Evolutionary conservation across 2,888 invertebrate genomes (phyloP), one percentile per base, ranked within the genome.

Genomic region (Gastrophysa polygoni): DNA sequence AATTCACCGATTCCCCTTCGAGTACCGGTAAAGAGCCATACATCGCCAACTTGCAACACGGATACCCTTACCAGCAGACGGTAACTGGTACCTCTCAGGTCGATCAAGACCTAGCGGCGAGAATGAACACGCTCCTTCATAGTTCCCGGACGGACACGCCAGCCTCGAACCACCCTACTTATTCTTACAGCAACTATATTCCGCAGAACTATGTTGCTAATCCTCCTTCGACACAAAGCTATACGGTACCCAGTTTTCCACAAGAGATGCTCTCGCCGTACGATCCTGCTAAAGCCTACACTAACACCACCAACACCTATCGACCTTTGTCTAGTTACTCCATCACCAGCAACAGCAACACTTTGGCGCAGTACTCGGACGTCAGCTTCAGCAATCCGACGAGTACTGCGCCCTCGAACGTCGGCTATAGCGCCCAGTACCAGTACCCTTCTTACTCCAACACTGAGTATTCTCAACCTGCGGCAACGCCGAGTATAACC

Each of bases 1-100:
- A 91, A 83, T 86, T 79, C 18, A 62, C 69, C 4, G 68, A 68
- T 58, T 24, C 59, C n/a, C 65, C 66, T 1, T 65, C 63, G n/a
- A 74, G 67, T 46, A 52, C 59, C 8, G 64, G 63, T 83, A 84
- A 50, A 0, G 64, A 66, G 17, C 57, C 59, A 0, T 24, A 48
- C 18, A 11, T 24, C 4, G 46, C 48, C 8, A 57, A 64, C 16
- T 29, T 46, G 46, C 64, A 60, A 16, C 62, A 64, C 24, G 52
- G 34, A 1, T 68, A 57, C 21, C 29, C 54, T 10, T 66, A 59
- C 67, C 61, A 49, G 50, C 65, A 66, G 18, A 47, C 59, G 8
- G 29, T 34, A 8, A 11, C 14, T 47, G 47, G 24, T 0, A 16
- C 17, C 1, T 20, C 51, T 20, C 54, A 59, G 8, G 51, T 52